Base-by-base conservation (phyloP, 2,888 invertebrate species). In the Pterostichus madidus region DNA sequence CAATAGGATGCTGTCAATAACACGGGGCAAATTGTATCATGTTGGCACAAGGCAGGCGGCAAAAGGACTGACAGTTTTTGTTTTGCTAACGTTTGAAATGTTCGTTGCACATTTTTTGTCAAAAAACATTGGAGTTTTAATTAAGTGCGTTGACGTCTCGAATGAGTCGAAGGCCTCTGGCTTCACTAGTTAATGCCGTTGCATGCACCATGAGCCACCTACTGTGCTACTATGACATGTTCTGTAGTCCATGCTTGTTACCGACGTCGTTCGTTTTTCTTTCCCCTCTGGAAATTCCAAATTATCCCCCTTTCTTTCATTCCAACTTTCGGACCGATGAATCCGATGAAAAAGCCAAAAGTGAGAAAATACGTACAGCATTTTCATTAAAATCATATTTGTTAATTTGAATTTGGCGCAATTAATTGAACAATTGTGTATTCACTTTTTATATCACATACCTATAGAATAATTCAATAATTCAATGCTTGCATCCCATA, bases 1-100 rank as follows among this genome's bases (percentile, higher is more conserved):
- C 78, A 78, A 78, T 78, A 78, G 44, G 78, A 78, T 39, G 53
- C 77, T 77, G 78, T 78, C 78, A 78, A 78, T 78, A 78, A 59
- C 61, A 78, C n/a, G 39, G 59, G 59, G 39, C 78, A 59, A 78
- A 78, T 78, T 78, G 78, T 59, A 44, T 59, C 78, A 46, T 59
- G 44, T n/a, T 59, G 61, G 56, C 52, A 56, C 17, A 56, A 0
- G 56, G 53, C 44, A 44, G 31, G 44, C 59, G 59, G 61, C 59
- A 39, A 44, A 77, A 11, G 53, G 39, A 53, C 11, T 78, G 78
- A 78, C 78, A 78, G 59, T 78, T 78, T 59, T 59, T 61, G 78
- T 59, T 78, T 56, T 56, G 59, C 13, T 24, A 61, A 24, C 17
- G 59, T 56, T 78, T 59, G 15, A 6, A 17, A 59, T 59, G 59